These are phyloP conservation scores for Whitmania pigra DNA, from an alignment of 1,140 invertebrate species.

Conservation along the genomic window DNA sequence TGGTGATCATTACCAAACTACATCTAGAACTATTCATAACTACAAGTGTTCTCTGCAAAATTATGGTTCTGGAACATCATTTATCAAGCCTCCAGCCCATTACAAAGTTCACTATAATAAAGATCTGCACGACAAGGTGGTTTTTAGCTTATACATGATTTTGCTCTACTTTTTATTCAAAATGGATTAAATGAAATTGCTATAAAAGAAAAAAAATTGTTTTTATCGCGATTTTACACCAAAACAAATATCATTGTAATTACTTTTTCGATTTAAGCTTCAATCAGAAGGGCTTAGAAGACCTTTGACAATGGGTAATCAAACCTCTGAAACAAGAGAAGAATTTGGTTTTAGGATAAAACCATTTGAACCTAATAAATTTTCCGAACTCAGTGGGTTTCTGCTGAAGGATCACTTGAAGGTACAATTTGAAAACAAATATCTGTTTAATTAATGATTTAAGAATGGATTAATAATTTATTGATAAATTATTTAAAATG, in stretches of 20 bases:
- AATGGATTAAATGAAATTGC: too few relatives aligned
- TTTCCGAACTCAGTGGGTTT: background rate
- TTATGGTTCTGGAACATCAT: background rate
- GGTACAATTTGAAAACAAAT: background rate
- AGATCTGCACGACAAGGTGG: conserved; percentile 1
- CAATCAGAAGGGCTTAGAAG: background rate
- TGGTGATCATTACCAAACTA: conserved; percentile 5
- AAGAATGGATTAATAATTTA: too few relatives aligned
- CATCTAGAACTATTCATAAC: background rate
- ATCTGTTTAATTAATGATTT: too few relatives aligned
- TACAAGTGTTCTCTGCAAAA: background rate
- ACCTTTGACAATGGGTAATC: conserved; percentile 8
- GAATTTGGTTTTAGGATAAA: background rate
- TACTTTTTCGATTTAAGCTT: background rate
- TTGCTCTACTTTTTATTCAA: background rate
- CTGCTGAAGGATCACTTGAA: conserved; percentile 4
- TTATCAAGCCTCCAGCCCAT: conserved; percentile 4
- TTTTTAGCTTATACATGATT: background rate
- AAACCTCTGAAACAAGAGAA: conserved; percentile 1
- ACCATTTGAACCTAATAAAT: conserved; percentile 1
- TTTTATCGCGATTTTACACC: too few relatives aligned
- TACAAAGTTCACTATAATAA: conserved; percentile 4
- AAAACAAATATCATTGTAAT: too few relatives aligned
- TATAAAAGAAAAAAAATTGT: too few relatives aligned
- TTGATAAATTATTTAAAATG: too few relatives aligned